These are phyloP conservation scores for Leptothorax acervorum DNA, from an alignment of 2,888 invertebrate species.

Conservation along the genomic window DNA sequence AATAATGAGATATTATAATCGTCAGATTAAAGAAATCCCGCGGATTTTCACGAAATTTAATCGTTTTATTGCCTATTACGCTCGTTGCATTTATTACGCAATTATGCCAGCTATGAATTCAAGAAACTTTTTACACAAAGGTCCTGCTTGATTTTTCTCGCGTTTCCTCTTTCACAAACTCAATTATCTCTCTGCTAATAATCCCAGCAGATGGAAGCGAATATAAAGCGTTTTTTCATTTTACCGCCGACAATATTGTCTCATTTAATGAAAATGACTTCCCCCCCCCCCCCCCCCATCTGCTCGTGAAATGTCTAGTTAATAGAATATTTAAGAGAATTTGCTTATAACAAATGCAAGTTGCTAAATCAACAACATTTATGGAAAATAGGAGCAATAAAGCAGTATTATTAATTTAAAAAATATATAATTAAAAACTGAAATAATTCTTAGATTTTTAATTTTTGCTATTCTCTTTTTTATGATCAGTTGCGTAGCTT, in stretches of 20 bases:
- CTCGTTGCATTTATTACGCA: background rate
- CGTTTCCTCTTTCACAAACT: conserved; percentile 39
- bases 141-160: conserved; percentile 23
- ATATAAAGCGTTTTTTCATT: conserved; percentile 56
- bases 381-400: background rate
- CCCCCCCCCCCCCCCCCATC: background rate
- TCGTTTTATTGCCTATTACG: background rate
- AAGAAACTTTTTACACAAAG: conserved; percentile 29
- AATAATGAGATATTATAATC: conserved; percentile 1
- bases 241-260: conserved; percentile 36
- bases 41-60: background rate
- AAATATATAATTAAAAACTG: background rate
- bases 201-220: conserved; percentile 40
- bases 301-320: background rate
- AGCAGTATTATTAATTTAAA: background rate
- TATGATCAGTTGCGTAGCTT: background rate
- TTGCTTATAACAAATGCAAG: background rate
- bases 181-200: conserved; percentile 49
- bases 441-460: background rate
- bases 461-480: background rate
- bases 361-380: background rate
- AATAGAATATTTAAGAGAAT: background rate
- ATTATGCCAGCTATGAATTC: background rate
- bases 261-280: conserved; percentile 41
- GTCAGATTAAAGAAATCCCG: background rate